Base-by-base conservation (phyloP, 2,888 invertebrate species). In the Stratiomys singularior region DNA sequence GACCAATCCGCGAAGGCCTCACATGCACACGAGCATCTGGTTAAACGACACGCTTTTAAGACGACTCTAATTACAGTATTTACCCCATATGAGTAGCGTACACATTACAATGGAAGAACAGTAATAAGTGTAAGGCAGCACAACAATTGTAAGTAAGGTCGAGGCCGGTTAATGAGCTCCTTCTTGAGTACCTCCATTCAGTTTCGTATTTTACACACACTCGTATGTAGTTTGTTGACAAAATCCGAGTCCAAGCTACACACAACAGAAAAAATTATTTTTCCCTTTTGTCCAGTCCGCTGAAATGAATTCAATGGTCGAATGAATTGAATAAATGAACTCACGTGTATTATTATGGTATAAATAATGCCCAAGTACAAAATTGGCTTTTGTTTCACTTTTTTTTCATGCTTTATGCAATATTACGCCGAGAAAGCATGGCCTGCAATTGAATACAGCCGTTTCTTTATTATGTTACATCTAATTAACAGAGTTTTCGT, bases 151-250 rank as follows among this genome's bases (percentile, higher is more conserved):
- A 37, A 37, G 37, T 58, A 30, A 72, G 72, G 72, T 72, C 72
- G 72, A 72, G 72, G 72, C 25, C 72, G 58, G 72, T 58, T 72
- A 72, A 56, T 72, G 72, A 56, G 72, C 72, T 71, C 5, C 69
- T 64, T 64, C 60, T 67, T 67, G 21, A 21, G 46, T 67, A 44
- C 37, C 67, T 44, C 21, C 60, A 60, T 60, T 60, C 60, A 67
- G 44, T 46, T 44, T 44, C n/a, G 64, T 44, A 18, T 67, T 44
- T 23, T 60, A 23, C 23, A 25, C 60, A 60, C 60, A 60, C 23
- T 60, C 37, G 9, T 37, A 37, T 9, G 9, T 37, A 37, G 5
- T 37, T 25, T 11, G 60, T 60, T 25, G 25, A 60, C 60, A 25
- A 23, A 13, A 25, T 25, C 15, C 23, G 25, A 60, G 3, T 60